Percentiles rank a stretch among this genome's conserved stretches.
Conservation (phyloP, 2,797 vertebrate genomes). For the Rachycentron canadum region DNA sequence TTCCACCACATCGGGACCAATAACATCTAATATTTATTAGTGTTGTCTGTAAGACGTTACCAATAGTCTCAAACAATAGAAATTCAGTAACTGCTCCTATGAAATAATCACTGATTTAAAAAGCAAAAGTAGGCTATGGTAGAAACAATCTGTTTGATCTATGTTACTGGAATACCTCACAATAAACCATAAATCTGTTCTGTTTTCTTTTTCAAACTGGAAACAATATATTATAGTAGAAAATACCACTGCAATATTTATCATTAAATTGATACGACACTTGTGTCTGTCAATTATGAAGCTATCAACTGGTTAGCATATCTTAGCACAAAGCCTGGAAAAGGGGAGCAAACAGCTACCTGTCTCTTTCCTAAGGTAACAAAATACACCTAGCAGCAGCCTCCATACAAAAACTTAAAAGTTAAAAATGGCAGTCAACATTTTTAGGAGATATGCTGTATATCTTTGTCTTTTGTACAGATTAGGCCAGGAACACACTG, state of each 20-base stretch:
- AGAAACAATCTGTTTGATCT: constrained; percentile 3
- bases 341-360: background rate
- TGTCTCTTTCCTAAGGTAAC: background rate
- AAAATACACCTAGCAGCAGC: background rate
- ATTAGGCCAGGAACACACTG: too few species aligned
- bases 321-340: background rate
- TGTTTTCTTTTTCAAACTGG: background rate
- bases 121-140: background rate
- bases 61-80: constrained; percentile 3
- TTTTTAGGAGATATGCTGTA: background rate
- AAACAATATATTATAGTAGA: background rate
- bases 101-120: constrained; percentile 1
- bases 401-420: background rate
- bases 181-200: background rate
- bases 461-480: background rate
- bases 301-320: background rate
- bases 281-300: background rate
- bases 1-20: constrained; percentile 2
- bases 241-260: background rate
- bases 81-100: constrained; percentile 6
- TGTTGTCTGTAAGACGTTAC: background rate
- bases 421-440: background rate
- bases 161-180: background rate
- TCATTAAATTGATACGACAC: background rate
- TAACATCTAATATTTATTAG: constrained; percentile 25